phyloP scores from a whole-genome alignment of 35 echinoderm and acorn worm species.

The Hemicentrotus pulcherrimus region DNA sequence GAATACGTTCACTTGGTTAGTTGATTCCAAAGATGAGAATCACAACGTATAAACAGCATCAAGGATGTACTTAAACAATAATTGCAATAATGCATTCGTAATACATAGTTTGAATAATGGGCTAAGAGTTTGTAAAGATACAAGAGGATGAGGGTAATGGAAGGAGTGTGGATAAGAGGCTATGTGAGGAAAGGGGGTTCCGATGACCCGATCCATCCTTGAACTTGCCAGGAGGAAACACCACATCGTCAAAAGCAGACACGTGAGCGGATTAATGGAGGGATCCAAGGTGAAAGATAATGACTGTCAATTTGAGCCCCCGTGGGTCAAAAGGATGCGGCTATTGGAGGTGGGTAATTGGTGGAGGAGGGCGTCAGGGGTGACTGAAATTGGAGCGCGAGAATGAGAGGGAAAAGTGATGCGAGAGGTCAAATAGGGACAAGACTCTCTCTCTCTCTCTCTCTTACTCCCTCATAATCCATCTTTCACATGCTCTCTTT shows the following conservation, averaged over 20 bases:
- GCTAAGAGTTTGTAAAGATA: too few relatives aligned
- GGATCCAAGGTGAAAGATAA: slow-evolving; percentile 51
- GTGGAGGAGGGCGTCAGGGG: slow-evolving; percentile 15
- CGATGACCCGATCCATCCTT: not conserved
- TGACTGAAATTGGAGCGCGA: slow-evolving; percentile 28
- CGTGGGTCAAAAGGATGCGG: slow-evolving; percentile 33
- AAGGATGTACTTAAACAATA: too few relatives aligned
- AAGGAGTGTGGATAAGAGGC: too few relatives aligned
- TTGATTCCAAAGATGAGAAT: too few relatives aligned
- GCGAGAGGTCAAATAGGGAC: slow-evolving; percentile 33
- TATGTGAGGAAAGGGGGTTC: too few relatives aligned
- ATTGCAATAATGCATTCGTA: too few relatives aligned
- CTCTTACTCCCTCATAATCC: not conserved
- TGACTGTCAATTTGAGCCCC: slow-evolving; percentile 38
- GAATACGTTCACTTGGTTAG: too few relatives aligned
- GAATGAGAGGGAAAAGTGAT: slow-evolving; percentile 29
- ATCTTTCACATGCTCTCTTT: not conserved
- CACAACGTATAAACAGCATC: too few relatives aligned
- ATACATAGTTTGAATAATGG: too few relatives aligned
- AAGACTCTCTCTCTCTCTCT: not conserved
- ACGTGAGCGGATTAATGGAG: slow-evolving; percentile 38
- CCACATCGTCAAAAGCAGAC: not conserved
- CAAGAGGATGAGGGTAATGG: too few relatives aligned
- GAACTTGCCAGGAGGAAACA: not conserved
- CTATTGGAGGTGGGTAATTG: slow-evolving; percentile 24